These are phyloP conservation scores for Andrena bucephala DNA, from an alignment of 2,888 invertebrate species.

Conservation along the genomic window DNA sequence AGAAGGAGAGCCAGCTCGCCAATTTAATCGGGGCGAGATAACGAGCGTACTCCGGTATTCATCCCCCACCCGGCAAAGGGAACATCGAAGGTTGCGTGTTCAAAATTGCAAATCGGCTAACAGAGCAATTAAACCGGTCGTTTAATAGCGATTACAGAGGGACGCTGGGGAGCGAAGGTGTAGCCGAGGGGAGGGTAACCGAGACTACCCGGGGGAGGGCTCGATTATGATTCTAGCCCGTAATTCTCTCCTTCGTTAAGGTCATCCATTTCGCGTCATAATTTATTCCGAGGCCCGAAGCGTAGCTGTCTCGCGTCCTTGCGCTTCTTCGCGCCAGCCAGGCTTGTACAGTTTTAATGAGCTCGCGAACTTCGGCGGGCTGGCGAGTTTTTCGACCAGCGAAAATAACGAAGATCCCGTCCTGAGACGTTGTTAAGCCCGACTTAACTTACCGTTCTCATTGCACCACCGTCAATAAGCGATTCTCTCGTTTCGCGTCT, in stretches of 20 bases:
- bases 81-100: slow-evolving; percentile 26
- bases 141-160: slow-evolving; percentile 21
- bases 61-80: neutral
- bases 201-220: neutral
- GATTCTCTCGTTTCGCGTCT: neutral
- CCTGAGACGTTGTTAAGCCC: slow-evolving; percentile 12
- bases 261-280: slow-evolving; percentile 14
- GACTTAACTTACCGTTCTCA: neutral
- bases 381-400: slow-evolving; percentile 10
- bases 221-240: slow-evolving; percentile 18
- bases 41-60: slow-evolving; percentile 37
- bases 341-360: slow-evolving; percentile 31
- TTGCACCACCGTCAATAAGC: neutral
- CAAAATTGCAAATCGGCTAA: slow-evolving; percentile 33
- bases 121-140: slow-evolving; percentile 31
- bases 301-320: slow-evolving; percentile 20
- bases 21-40: slow-evolving; percentile 38
- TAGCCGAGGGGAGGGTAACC: neutral
- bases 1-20: neutral
- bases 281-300: slow-evolving; percentile 40
- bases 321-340: slow-evolving; percentile 4
- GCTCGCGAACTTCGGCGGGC: slow-evolving; percentile 21
- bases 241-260: slow-evolving; percentile 20
- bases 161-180: neutral
- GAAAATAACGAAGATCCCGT: slow-evolving; percentile 30